Evolutionary conservation across 2,113 vertebrate species (phyloP).

Genomic region (Lethenteron reissneri): DNA sequence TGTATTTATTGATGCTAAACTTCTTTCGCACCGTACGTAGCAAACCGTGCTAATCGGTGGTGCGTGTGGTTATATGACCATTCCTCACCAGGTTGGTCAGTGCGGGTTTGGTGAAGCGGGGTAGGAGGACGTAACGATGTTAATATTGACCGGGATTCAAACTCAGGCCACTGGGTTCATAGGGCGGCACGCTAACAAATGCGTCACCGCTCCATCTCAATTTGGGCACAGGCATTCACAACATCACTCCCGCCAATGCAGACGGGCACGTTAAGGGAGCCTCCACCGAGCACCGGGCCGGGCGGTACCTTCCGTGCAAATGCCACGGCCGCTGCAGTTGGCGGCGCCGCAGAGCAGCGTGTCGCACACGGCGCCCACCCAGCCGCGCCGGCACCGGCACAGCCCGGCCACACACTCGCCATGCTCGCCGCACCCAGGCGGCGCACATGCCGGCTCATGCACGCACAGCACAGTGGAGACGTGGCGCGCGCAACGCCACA

Average conservation of each 20-base stretch:
- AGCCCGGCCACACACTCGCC: constrained; percentile 34
- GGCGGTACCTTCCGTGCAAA: constrained; percentile 31
- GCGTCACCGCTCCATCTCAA: not conserved
- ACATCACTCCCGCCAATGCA: not conserved
- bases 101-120: too few relatives aligned
- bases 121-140: not conserved
- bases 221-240: not conserved
- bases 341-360: constrained; percentile 28
- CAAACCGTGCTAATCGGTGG: too few relatives aligned
- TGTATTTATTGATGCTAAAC: not conserved
- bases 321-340: constrained; percentile 33
- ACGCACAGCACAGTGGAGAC: constrained; percentile 62
- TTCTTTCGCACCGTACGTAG: too few relatives aligned
- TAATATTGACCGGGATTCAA: not conserved
- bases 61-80: too few relatives aligned
- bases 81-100: too few relatives aligned
- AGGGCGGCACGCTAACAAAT: not conserved
- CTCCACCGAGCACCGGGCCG: not conserved
- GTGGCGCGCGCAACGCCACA: constrained; percentile 51
- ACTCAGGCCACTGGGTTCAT: not conserved
- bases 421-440: constrained; percentile 33
- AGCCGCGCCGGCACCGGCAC: constrained; percentile 34
- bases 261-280: not conserved
- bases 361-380: constrained; percentile 28
- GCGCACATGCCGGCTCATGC: constrained; percentile 36